A percentile compares a stretch with the other conserved stretches of the same genome.
Conservation (phyloP, 1,140 invertebrate species). For the Triops longicaudatus region DNA sequence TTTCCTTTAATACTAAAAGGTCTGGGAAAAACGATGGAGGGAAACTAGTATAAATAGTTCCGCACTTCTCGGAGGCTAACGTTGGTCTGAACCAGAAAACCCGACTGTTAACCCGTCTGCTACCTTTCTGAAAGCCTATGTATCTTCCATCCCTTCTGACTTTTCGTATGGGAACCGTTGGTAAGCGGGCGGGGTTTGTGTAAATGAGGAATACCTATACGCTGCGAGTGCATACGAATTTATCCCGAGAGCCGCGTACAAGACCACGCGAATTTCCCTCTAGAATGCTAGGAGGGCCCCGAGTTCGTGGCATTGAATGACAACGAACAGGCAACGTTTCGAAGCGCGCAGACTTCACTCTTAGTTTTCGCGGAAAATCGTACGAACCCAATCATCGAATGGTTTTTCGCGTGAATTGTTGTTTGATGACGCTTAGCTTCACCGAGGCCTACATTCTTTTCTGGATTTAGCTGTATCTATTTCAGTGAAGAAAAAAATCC, state of each 20-base stretch:
- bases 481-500: not conserved
- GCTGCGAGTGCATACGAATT: not conserved
- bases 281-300: not conserved
- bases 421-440: not conserved
- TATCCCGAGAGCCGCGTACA: not conserved
- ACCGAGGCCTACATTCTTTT: not conserved
- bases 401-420: not conserved
- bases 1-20: not conserved
- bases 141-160: not conserved
- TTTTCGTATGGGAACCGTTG: not conserved
- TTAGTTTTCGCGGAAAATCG: not conserved
- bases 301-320: not conserved
- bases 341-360: not conserved
- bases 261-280: not conserved
- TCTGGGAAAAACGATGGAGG: not conserved
- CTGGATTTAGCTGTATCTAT: not conserved
- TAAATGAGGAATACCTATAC: not conserved
- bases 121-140: not conserved
- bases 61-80: not conserved
- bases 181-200: not conserved
- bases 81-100: conserved; percentile 9
- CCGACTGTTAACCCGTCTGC: not conserved
- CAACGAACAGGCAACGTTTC: not conserved
- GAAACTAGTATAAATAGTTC: not conserved
- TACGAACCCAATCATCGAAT: not conserved